A percentile compares a stretch with the other conserved stretches of the same genome.
Evolutionary conservation across 2,888 invertebrate genomes (phyloP).

Genomic region (Drosophila pseudotakahashii): DNA sequence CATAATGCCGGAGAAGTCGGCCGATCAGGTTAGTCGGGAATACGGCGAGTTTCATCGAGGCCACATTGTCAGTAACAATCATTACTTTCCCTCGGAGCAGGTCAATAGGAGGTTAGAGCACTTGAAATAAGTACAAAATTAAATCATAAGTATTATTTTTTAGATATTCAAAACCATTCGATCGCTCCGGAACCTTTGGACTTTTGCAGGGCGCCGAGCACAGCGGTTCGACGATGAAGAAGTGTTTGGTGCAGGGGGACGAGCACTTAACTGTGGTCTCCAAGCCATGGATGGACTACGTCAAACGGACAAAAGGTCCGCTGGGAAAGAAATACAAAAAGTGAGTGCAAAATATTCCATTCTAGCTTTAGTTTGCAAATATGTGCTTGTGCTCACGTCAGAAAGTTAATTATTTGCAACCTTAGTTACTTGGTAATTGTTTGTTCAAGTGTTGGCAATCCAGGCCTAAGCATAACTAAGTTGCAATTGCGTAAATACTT

Average conservation of each 20-base stretch:
- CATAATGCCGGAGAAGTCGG: constrained; percentile 69
- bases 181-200: not conserved
- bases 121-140: too few species aligned
- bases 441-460: constrained; percentile 5
- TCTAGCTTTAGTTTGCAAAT: not conserved
- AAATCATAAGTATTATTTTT: not conserved
- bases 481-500: not conserved
- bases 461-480: not conserved
- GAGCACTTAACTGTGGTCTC: constrained; percentile 5
- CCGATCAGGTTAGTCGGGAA: constrained; percentile 69
- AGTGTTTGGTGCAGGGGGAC: not conserved
- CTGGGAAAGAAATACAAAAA: constrained; percentile 39
- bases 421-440: not conserved
- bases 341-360: constrained; percentile 31
- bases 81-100: constrained; percentile 78
- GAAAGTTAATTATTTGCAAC: not conserved
- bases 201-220: not conserved
- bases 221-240: constrained; percentile 4
- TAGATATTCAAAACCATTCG: constrained; percentile 7
- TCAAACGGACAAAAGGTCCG: not conserved
- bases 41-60: constrained; percentile 72
- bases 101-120: constrained; percentile 66
- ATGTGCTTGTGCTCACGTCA: not conserved
- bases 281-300: constrained; percentile 12
- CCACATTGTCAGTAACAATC: constrained; percentile 76